phyloP scores from a whole-genome alignment of 1,140 invertebrate species.

The Bombyx mandarina region DNA sequence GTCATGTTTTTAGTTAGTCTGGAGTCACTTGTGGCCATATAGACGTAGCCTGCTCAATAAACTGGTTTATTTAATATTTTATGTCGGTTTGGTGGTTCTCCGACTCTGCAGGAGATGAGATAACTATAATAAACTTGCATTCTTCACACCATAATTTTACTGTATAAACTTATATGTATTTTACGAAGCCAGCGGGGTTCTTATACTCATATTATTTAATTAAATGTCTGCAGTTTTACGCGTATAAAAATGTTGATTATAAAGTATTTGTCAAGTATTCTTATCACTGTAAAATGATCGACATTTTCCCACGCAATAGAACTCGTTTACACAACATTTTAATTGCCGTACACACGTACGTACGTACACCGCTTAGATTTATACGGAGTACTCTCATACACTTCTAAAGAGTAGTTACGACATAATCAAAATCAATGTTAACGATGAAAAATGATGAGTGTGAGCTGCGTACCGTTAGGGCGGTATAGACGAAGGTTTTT shows the following conservation, averaged over 20 bases:
- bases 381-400: too few relatives aligned
- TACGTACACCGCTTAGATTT: too few relatives aligned
- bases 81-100: slow-evolving; percentile 22
- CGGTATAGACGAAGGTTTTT: slow-evolving; percentile 49
- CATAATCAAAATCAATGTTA: slow-evolving; percentile 12
- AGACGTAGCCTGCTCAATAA: slow-evolving; percentile 40
- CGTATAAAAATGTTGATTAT: too few relatives aligned
- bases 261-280: too few relatives aligned
- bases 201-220: too few relatives aligned
- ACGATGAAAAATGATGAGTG: slow-evolving; percentile 26
- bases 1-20: slow-evolving; percentile 10
- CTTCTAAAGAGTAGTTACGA: not conserved
- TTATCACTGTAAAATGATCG: too few relatives aligned
- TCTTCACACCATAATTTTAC: not conserved
- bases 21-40: slow-evolving; percentile 10
- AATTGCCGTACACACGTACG: too few relatives aligned
- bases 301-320: too few relatives aligned
- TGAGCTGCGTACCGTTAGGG: slow-evolving; percentile 47
- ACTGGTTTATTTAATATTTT: slow-evolving; percentile 59
- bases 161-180: not conserved
- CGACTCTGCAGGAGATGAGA: too few relatives aligned
- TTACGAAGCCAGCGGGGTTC: not conserved
- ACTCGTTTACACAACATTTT: too few relatives aligned
- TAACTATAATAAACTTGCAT: too few relatives aligned
- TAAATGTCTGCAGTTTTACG: too few relatives aligned